Evolutionary conservation across 2,113 vertebrate genomes (phyloP).

Genomic region (Cariama cristata): DNA sequence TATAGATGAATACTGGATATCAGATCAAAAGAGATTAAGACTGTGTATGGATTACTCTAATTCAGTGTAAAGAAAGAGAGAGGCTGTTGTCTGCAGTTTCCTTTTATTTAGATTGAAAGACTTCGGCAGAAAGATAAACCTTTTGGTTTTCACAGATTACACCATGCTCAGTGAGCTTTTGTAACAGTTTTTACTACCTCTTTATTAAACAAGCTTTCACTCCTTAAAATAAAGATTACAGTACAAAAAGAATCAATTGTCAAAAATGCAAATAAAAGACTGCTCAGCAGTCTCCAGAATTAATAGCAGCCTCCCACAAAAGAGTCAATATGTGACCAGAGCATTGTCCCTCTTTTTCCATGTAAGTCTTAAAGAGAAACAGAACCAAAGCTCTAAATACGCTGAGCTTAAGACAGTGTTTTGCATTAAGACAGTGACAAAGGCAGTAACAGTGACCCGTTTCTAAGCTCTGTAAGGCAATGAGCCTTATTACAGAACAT

Average conservation of each 20-base stretch:
- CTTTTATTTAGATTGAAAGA: constrained; percentile 62
- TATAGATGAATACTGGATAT: neutral
- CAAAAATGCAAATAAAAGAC: constrained; percentile 10
- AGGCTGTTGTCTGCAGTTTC: constrained; percentile 52
- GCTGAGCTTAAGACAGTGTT: neutral
- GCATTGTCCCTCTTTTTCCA: neutral
- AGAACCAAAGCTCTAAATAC: neutral
- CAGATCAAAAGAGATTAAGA: neutral
- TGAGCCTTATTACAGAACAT: neutral
- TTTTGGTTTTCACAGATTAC: neutral
- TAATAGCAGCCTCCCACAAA: neutral
- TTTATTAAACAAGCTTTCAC: neutral
- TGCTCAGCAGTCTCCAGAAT: constrained; percentile 35
- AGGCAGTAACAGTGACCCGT: neutral
- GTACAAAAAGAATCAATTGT: neutral
- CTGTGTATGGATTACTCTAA: neutral
- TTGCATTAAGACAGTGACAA: neutral
- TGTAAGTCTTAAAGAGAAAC: neutral
- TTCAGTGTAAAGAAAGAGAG: constrained; percentile 14
- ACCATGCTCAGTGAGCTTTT: neutral
- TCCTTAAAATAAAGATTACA: neutral
- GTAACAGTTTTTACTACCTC: neutral
- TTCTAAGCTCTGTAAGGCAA: neutral
- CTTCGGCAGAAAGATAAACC: neutral
- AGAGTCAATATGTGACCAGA: neutral